Evolutionary conservation across 2,888 invertebrate species (phyloP), one percentile per base, ranked within the genome.

Genomic region (Stenolophus ochropezus): DNA sequence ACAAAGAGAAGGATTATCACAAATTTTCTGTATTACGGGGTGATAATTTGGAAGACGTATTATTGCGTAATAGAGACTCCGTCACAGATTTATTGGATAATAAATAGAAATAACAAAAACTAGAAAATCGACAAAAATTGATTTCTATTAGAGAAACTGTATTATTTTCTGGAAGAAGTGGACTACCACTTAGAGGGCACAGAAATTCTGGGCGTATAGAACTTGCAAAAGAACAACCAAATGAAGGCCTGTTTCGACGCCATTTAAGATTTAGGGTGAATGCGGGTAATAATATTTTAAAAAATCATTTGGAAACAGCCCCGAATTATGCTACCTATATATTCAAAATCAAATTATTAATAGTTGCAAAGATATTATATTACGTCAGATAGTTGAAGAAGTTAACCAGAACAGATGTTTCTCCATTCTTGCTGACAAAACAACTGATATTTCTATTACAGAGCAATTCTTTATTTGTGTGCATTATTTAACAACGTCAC

Each of bases 401-500:
- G 49, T 49, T 3, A 49, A 49, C n/a, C n/a, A 4, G 2, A 49
- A 2, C 3, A 49, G n/a, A 49, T 49, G 49, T 49, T 49, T 49
- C 49, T 49, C 49, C 49, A 11, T 49, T 2, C 49, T 49, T 6
- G 49, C 49, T 4, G 49, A 49, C n/a, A 14, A 49, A 11, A 49
- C 49, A 6, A 49, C 49, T 49, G 86, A 86, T 84, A 8, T 33
- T 33, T 33, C 33, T 33, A 49, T 14, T 6, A 33, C 33, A 33
- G 33, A 33, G 33, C 33, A 33, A 33, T 33, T 33, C 33, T 33
- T 8, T 33, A 33, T 33, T 33, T 33, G 33, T 33, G 82, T 84
- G 69, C 82, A 85, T 27, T 86, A 85, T 83, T 79, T 49, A 79
- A 82, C 61, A 58, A 81, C 74, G 23, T 21, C 20, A 58, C 21